phyloP scores from a whole-genome alignment of 2,888 invertebrate species.

The Clepsis dumicolana region DNA sequence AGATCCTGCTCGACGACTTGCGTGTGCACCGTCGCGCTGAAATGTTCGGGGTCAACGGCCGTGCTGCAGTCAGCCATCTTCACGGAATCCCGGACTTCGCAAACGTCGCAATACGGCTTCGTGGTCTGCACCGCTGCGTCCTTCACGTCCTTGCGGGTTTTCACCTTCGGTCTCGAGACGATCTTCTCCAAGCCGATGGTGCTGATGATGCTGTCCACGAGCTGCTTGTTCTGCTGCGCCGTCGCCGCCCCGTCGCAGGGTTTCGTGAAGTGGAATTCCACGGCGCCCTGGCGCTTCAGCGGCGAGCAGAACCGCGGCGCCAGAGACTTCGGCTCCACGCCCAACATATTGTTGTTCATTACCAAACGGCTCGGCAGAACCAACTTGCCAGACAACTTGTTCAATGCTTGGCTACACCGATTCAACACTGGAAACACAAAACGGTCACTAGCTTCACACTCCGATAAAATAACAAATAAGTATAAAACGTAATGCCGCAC shows the following conservation, averaged over 20 bases:
- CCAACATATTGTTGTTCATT: constrained; percentile 62
- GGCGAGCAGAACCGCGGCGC: constrained; percentile 74
- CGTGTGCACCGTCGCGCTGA: constrained; percentile 70
- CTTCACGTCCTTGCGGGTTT: constrained; percentile 61
- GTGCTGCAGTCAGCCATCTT: constrained; percentile 58
- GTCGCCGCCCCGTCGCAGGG: constrained; percentile 51
- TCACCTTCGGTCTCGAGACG: constrained; percentile 67
- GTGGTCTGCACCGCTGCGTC: constrained; percentile 76
- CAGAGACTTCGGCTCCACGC: constrained; percentile 60
- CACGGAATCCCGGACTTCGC: constrained; percentile 72
- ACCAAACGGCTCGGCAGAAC: constrained; percentile 69
- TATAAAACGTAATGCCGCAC: not conserved
- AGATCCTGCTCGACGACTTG: constrained; percentile 79
- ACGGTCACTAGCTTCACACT: constrained; percentile 51
- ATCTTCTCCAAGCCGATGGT: constrained; percentile 68
- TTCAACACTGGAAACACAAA: constrained; percentile 76
- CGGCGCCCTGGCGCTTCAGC: constrained; percentile 70
- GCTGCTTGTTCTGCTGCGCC: constrained; percentile 70
- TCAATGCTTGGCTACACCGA: constrained; percentile 73
- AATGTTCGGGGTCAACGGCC: constrained; percentile 62
- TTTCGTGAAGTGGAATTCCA: constrained; percentile 74
- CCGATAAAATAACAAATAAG: constrained; percentile 18
- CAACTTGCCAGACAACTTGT: constrained; percentile 62
- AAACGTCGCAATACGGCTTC: constrained; percentile 73
- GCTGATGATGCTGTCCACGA: constrained; percentile 72